Evolutionary conservation across 2,888 invertebrate genomes (phyloP).

Genomic region (Stratiomys singularior): DNA sequence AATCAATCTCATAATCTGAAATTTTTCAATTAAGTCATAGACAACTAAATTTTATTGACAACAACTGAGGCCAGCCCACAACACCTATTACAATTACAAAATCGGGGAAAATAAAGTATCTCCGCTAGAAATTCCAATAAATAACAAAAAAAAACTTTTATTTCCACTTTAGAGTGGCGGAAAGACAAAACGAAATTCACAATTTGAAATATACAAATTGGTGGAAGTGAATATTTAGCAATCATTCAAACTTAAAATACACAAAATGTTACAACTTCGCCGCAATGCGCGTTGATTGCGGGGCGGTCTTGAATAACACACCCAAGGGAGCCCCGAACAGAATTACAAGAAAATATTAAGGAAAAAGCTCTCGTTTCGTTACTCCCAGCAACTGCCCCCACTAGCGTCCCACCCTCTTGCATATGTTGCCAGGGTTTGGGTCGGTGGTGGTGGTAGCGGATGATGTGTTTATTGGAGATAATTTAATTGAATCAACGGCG

Average conservation of each 20-base stretch:
- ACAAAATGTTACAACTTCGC: constrained; percentile 1
- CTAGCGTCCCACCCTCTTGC: background rate
- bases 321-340: background rate
- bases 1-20: too few relatives aligned
- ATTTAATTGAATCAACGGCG: constrained; percentile 24
- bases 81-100: background rate
- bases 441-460: background rate
- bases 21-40: too few relatives aligned
- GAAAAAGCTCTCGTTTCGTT: background rate
- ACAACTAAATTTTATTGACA: too few relatives aligned
- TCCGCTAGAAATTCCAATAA: background rate
- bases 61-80: too few relatives aligned
- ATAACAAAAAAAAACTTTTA: background rate
- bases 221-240: constrained; percentile 28
- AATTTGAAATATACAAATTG: constrained; percentile 4
- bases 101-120: background rate
- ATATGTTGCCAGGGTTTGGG: too few relatives aligned
- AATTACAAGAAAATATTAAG: background rate
- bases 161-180: background rate
- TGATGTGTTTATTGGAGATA: constrained; percentile 34
- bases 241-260: constrained; percentile 21
- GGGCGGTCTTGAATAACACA: constrained; percentile 7
- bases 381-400: background rate
- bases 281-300: constrained; percentile 11
- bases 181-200: too few relatives aligned